These are phyloP conservation scores for Eulimnadia texana DNA, from an alignment of 1,140 invertebrate genomes.

Conservation along the genomic window DNA sequence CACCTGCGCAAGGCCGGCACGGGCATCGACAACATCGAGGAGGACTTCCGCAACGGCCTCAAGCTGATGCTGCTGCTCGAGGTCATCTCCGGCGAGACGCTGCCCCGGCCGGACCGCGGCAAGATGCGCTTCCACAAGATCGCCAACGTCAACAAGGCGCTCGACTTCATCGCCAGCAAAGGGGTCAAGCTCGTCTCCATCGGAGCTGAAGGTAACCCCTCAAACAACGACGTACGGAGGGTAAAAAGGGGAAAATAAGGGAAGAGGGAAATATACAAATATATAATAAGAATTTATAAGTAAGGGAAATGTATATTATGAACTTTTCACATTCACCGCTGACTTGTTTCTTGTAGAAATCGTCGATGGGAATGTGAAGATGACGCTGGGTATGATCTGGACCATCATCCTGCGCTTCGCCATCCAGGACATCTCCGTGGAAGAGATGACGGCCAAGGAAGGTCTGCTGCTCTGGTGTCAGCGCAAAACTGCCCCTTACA, in stretches of 20 bases:
- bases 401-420: conserved; percentile 98
- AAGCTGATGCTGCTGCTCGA: conserved; percentile 97
- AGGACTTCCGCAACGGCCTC: conserved; percentile 97
- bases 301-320: too few relatives aligned
- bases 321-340: too few relatives aligned
- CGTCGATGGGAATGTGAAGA: conserved; percentile 98
- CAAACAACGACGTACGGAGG: too few relatives aligned
- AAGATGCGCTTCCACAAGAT: conserved; percentile 99
- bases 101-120: conserved; percentile 94
- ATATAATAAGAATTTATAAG: too few relatives aligned
- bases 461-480: conserved; percentile 98
- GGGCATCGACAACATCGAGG: conserved; percentile 95
- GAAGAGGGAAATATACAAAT: too few relatives aligned
- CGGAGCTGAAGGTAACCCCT: conserved; percentile 71
- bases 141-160: conserved; percentile 98
- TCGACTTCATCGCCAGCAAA: conserved; percentile 97
- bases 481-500: conserved; percentile 97
- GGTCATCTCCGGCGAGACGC: conserved; percentile 83
- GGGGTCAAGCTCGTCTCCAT: conserved; percentile 97
- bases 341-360: too few relatives aligned
- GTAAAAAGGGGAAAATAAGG: too few relatives aligned
- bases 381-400: conserved; percentile 99
- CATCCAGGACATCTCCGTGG: conserved; percentile 99
- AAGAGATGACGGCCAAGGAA: conserved; percentile 99
- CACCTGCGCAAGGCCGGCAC: conserved; percentile 96